phyloP scores from a whole-genome alignment of 2,888 invertebrate genomes.

The Stegophylla sp. region DNA sequence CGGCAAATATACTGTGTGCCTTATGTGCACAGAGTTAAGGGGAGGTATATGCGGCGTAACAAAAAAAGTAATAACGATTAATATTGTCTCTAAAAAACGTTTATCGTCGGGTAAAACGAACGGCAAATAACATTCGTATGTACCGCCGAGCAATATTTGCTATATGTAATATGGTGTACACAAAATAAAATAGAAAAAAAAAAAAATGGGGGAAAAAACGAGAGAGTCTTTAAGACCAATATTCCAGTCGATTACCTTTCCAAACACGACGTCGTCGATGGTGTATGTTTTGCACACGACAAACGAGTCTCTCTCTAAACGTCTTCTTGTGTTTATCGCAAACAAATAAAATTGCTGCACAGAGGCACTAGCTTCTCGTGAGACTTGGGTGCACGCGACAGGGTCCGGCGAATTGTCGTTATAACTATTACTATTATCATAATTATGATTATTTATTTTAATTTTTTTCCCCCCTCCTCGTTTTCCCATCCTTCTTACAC shows the following conservation, averaged over 20 bases:
- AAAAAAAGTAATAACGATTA: no score
- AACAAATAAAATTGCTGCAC: conserved; percentile 22
- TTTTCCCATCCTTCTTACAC: not conserved
- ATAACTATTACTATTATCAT: conserved; percentile 7
- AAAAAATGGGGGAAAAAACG: not conserved
- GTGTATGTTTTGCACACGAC: conserved; percentile 18
- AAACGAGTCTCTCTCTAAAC: conserved; percentile 34
- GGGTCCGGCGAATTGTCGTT: conserved; percentile 5
- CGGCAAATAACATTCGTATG: not conserved
- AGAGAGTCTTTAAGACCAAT: conserved; percentile 36
- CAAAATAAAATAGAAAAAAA: not conserved
- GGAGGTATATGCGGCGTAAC: no score
- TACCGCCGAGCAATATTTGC: conserved; percentile 5
- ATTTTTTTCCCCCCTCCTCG: not conserved
- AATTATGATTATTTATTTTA: not conserved
- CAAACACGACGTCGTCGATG: not conserved
- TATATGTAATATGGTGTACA: no score
- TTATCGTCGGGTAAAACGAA: not conserved
- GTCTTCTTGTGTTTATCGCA: conserved; percentile 33
- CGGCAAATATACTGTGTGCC: no score
- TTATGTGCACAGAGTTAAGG: no score
- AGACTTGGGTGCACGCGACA: not conserved
- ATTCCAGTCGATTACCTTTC: conserved; percentile 44
- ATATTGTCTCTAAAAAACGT: no score
- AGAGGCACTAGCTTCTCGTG: not conserved